Conservation (phyloP, 2,113 vertebrate species). For the Hemichromis elongatus region DNA sequence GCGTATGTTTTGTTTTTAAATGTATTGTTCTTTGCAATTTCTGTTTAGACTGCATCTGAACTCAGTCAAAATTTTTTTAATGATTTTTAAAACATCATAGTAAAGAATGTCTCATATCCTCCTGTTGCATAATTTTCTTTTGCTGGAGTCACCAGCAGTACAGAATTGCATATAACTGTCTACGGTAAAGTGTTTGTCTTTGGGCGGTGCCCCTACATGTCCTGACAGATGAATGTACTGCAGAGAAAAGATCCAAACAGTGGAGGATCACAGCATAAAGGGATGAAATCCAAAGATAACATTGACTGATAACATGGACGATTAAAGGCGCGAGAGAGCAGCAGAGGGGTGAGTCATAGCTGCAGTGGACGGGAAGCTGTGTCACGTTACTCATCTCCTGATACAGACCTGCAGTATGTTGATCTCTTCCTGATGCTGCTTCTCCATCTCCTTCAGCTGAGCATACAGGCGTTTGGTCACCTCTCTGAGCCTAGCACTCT, state of each 20-base stretch:
- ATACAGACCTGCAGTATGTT: conserved; percentile 76
- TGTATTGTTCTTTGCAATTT: not conserved
- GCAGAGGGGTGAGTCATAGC: conserved; percentile 30
- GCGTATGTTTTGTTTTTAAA: not conserved
- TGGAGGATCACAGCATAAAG: not conserved
- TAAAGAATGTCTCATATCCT: not conserved
- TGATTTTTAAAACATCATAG: fast-evolving
- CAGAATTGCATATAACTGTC: not conserved
- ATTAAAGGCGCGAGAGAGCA: conserved; percentile 1
- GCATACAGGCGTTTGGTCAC: conserved; percentile 68
- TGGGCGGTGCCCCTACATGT: not conserved
- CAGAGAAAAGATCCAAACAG: not conserved
- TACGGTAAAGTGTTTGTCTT: not conserved
- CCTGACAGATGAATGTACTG: not conserved
- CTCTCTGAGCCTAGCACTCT: conserved; percentile 69
- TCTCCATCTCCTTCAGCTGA: conserved; percentile 79
- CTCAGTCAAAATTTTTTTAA: not conserved
- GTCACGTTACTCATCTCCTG: conserved; percentile 4
- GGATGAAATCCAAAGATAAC: conserved; percentile 5
- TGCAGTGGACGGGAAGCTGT: conserved; percentile 1
- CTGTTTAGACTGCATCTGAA: not conserved
- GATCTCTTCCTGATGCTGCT: conserved; percentile 76
- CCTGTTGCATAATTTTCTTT: not conserved
- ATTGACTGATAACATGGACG: not conserved
- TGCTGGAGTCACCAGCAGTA: not conserved